phyloP scores from a whole-genome alignment of 2,113 vertebrate species.

The Lagopus leucura region DNA sequence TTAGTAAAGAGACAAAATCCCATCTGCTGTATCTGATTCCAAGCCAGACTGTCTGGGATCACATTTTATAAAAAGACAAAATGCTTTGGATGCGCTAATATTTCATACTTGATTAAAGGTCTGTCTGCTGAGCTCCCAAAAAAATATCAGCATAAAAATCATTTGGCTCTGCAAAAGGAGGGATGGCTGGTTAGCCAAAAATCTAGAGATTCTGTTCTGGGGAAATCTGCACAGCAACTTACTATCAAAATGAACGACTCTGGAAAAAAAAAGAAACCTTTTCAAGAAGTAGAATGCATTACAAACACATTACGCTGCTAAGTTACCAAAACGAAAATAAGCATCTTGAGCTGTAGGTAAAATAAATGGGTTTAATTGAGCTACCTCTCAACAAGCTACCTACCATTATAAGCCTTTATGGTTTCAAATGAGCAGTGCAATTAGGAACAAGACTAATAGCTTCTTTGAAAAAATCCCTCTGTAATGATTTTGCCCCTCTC shows the following conservation, averaged over 20 bases:
- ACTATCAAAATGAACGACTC: neutral
- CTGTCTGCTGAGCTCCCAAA: slow-evolving; percentile 32
- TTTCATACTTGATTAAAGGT: slow-evolving; percentile 38
- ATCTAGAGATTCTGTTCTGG: neutral
- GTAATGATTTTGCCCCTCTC: neutral
- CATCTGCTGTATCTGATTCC: slow-evolving; percentile 50
- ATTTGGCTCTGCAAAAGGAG: slow-evolving; percentile 10
- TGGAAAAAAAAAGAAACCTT: neutral
- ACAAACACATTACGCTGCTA: neutral
- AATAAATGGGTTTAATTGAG: slow-evolving; percentile 28
- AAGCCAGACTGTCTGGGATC: slow-evolving; percentile 44
- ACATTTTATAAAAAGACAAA: slow-evolving; percentile 48
- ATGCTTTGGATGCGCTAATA: slow-evolving; percentile 40
- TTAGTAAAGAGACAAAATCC: slow-evolving; percentile 44
- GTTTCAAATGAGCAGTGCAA: slow-evolving; percentile 43
- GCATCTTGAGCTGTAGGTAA: neutral
- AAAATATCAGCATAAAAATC: slow-evolving; percentile 1
- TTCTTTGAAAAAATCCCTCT: slow-evolving; percentile 2
- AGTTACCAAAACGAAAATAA: neutral
- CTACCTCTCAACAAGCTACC: neutral
- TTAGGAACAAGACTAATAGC: slow-evolving; percentile 36
- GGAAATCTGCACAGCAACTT: neutral
- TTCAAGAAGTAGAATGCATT: neutral
- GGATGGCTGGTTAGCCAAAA: neutral
- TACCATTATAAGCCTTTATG: neutral